Conservation (phyloP, 2,888 invertebrate species). For the Cantharis rufa region DNA sequence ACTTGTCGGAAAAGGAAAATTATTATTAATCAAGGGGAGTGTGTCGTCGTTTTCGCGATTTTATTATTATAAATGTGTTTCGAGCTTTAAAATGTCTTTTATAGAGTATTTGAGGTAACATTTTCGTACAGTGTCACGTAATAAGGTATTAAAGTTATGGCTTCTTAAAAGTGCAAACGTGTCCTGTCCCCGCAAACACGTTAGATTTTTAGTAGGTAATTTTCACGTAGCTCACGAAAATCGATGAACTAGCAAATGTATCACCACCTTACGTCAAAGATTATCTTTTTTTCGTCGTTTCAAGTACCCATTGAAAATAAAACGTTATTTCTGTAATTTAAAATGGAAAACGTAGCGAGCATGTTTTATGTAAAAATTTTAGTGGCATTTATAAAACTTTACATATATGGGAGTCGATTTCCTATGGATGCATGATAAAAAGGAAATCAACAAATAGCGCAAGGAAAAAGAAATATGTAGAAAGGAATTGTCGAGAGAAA, state of each 20-base stretch:
- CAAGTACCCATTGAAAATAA: neutral
- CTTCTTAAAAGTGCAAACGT: conserved; percentile 4
- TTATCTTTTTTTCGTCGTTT: neutral
- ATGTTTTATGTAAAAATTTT: neutral
- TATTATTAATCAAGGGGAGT: neutral
- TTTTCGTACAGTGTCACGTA: conserved; percentile 1
- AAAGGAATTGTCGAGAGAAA: conserved; percentile 17
- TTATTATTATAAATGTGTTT: neutral
- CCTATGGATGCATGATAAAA: neutral
- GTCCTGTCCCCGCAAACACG: neutral
- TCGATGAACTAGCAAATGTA: conserved; percentile 1
- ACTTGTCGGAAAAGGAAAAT: neutral
- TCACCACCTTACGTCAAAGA: neutral
- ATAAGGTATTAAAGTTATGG: conserved; percentile 4
- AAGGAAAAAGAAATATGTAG: neutral
- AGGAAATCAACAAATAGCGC: neutral
- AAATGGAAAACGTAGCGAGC: neutral
- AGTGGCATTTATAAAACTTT: neutral
- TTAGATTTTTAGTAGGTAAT: neutral
- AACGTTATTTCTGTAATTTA: neutral
- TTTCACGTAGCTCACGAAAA: conserved; percentile 4
- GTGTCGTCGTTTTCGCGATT: neutral
- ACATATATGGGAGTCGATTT: neutral
- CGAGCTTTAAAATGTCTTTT: neutral
- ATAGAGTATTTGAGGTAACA: neutral